A percentile compares a stretch with the other conserved stretches of the same genome.
These are phyloP conservation scores for Athrips mouffetella DNA, from an alignment of 2,888 invertebrate species.

Conservation along the genomic window DNA sequence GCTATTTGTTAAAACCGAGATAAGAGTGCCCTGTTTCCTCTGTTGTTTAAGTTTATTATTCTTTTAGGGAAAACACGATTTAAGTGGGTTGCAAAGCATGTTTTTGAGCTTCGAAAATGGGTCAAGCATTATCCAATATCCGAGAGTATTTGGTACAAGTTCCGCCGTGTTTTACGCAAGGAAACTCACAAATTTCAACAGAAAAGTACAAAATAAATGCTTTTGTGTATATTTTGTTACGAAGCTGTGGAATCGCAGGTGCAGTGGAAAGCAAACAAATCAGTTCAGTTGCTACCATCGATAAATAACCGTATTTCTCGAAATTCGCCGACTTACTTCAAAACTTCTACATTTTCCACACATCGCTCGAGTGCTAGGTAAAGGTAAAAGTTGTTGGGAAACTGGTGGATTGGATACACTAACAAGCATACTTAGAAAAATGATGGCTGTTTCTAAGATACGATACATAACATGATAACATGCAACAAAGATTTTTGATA, in stretches of 20 bases:
- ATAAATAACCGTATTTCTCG: constrained; percentile 2
- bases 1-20: constrained; percentile 1
- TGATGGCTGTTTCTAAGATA: too few species aligned
- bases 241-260: background rate
- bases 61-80: constrained; percentile 4
- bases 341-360: constrained; percentile 2
- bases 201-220: background rate
- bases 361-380: background rate
- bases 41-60: constrained; percentile 4
- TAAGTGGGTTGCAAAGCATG: background rate
- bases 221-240: background rate
- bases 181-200: background rate
- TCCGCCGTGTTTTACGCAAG: background rate
- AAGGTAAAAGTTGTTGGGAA: background rate
- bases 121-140: background rate
- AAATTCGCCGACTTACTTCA: constrained; percentile 4
- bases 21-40: background rate
- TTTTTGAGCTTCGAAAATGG: background rate
- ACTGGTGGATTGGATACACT: too few species aligned
- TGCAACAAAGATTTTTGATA: too few species aligned
- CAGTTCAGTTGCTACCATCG: background rate
- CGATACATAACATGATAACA: too few species aligned
- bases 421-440: too few species aligned
- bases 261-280: constrained; percentile 3
- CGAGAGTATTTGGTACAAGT: background rate